Conservation (phyloP, 1,140 invertebrate species). For the Zaprionus davidi region DNA sequence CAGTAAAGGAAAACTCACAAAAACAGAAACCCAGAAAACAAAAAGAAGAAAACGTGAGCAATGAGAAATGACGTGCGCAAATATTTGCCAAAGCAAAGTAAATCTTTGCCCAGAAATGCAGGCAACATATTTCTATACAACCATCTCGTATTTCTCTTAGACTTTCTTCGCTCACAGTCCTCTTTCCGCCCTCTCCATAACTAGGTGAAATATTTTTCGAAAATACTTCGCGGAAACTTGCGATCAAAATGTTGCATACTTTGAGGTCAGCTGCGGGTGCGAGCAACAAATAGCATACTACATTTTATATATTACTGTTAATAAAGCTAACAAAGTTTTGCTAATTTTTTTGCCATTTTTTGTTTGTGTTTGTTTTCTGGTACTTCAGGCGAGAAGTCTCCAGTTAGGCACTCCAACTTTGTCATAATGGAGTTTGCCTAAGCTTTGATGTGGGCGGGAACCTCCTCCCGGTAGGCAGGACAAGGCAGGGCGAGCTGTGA, state of each 20-base stretch:
- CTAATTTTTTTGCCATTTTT: neutral
- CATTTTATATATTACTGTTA: constrained; percentile 31
- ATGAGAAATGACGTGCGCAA: constrained; percentile 67
- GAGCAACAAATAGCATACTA: constrained; percentile 36
- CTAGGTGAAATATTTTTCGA: constrained; percentile 29
- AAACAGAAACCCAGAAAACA: neutral
- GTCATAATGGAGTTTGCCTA: constrained; percentile 35
- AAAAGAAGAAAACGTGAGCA: constrained; percentile 45
- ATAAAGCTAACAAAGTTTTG: constrained; percentile 27
- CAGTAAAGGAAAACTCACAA: neutral
- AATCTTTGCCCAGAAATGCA: constrained; percentile 17
- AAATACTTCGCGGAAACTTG: constrained; percentile 11
- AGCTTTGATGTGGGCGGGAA: constrained; percentile 3
- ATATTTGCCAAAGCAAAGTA: constrained; percentile 66
- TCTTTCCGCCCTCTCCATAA: neutral
- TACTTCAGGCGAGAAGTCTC: neutral
- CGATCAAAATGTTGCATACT: constrained; percentile 33
- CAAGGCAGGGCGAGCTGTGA: neutral
- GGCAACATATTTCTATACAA: constrained; percentile 28
- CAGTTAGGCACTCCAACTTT: constrained; percentile 29
- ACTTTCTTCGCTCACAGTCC: neutral
- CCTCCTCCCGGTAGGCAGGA: neutral
- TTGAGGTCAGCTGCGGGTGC: constrained; percentile 15
- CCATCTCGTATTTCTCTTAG: neutral
- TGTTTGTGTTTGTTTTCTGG: constrained; percentile 3